Percentiles rank a stretch among this genome's conserved stretches.
Evolutionary conservation across 2,113 vertebrate genomes (phyloP).

Genomic region (Dipodomys merriami): DNA sequence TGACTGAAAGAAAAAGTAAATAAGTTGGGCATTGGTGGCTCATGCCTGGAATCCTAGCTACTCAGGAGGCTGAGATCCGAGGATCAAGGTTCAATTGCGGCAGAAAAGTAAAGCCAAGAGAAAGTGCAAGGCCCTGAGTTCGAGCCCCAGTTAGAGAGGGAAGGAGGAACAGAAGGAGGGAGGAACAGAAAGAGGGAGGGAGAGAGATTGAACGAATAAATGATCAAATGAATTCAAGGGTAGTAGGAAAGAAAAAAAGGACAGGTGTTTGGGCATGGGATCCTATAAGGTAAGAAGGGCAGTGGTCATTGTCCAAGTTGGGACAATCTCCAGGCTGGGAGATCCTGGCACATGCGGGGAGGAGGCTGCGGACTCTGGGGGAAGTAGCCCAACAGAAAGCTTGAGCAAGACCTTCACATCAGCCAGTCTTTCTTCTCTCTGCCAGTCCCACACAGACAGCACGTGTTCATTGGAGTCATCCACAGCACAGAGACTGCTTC

Average conservation of each 20-base stretch:
- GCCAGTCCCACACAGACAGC: conserved; percentile 99
- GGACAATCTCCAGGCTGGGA: background rate
- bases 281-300: too few relatives aligned
- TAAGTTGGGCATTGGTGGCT: too few relatives aligned
- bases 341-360: background rate
- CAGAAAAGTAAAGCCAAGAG: too few relatives aligned
- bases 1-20: background rate
- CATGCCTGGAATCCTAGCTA: too few relatives aligned
- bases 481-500: conserved; percentile 93
- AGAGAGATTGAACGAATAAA: background rate
- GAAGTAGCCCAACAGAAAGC: rapidly evolving
- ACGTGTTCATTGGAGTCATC: conserved; percentile 98
- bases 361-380: background rate
- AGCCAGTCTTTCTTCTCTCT: conserved; percentile 94
- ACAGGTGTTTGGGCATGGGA: background rate
- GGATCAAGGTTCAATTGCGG: too few relatives aligned
- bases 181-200: too few relatives aligned
- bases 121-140: too few relatives aligned
- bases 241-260: rapidly evolving
- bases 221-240: background rate
- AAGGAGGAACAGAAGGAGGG: too few relatives aligned
- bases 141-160: too few relatives aligned
- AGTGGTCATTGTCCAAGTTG: rapidly evolving
- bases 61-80: too few relatives aligned
- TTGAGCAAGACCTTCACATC: conserved; percentile 93